Evolutionary conservation across 2,888 invertebrate species (phyloP).

Genomic region (Calameuta filiformis): DNA sequence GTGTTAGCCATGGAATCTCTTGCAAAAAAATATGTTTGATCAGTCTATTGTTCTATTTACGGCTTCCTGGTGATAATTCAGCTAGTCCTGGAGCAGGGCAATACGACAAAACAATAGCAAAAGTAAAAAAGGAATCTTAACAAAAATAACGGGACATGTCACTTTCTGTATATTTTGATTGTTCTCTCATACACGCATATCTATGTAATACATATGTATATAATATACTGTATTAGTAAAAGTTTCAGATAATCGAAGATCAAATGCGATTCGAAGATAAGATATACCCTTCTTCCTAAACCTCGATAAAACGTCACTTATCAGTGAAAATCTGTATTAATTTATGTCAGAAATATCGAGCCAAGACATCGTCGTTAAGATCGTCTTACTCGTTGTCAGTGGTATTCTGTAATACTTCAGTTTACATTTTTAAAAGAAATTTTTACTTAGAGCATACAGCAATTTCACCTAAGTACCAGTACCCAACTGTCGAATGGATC

Average conservation of each 20-base stretch:
- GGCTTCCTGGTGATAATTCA: background rate
- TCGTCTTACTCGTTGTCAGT: background rate
- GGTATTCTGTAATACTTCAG: background rate
- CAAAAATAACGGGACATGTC: background rate
- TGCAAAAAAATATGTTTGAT: background rate
- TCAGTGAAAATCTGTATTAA: background rate
- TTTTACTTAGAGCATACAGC: background rate
- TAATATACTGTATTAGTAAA: background rate
- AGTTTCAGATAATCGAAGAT: background rate
- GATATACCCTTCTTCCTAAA: background rate
- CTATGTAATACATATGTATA: background rate
- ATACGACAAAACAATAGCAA: background rate
- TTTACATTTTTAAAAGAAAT: background rate
- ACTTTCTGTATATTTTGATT: background rate
- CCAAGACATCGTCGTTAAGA: background rate
- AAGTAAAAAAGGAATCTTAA: background rate
- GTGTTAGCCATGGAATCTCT: background rate
- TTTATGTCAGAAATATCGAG: background rate
- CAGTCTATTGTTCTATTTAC: background rate
- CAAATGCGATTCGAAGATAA: background rate
- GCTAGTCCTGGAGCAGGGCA: background rate
- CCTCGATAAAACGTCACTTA: background rate
- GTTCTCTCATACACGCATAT: background rate
- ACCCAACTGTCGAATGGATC: background rate
- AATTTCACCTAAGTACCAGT: background rate